A percentile compares a stretch with the other conserved stretches of the same genome.
These are phyloP conservation scores for Paratrypauchen microcephalus DNA, from an alignment of 2,797 vertebrate genomes.

Conservation along the genomic window DNA sequence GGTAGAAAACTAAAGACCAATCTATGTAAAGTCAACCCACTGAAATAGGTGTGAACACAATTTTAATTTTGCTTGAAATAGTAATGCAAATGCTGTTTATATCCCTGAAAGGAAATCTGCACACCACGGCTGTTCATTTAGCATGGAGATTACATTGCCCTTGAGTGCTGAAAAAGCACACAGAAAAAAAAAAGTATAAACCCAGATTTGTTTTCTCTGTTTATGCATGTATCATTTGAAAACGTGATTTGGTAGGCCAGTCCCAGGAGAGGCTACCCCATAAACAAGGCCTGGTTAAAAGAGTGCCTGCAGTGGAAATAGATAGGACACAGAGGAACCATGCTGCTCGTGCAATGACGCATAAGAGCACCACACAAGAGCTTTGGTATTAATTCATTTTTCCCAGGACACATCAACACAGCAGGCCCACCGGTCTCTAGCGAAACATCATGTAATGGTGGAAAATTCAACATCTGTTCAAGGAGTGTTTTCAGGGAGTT, in stretches of 20 bases:
- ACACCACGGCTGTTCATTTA: neutral
- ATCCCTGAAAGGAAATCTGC: neutral
- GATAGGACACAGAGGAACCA: neutral
- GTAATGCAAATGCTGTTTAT: neutral
- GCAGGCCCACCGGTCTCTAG: constrained; percentile 2
- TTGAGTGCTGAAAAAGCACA: neutral
- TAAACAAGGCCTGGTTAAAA: constrained; percentile 27
- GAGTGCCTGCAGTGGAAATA: constrained; percentile 19
- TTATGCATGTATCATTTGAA: constrained; percentile 43
- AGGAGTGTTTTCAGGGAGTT: neutral
- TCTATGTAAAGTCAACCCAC: neutral
- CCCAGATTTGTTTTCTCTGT: constrained; percentile 26
- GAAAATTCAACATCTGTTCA: constrained; percentile 13
- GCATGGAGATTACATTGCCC: neutral
- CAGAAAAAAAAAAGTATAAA: constrained; percentile 27
- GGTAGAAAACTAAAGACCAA: too few relatives aligned
- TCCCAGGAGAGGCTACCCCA: constrained; percentile 9
- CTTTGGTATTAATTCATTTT: constrained; percentile 26
- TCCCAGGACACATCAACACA: constrained; percentile 17
- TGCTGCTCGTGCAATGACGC: constrained; percentile 8
- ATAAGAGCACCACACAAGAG: constrained; percentile 7
- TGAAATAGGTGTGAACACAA: neutral
- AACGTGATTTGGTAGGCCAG: constrained; percentile 17
- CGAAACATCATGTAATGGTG: neutral
- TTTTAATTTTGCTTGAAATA: neutral